Evolutionary conservation across 2,888 invertebrate species (phyloP).

Genomic region (Cephonodes hylas): DNA sequence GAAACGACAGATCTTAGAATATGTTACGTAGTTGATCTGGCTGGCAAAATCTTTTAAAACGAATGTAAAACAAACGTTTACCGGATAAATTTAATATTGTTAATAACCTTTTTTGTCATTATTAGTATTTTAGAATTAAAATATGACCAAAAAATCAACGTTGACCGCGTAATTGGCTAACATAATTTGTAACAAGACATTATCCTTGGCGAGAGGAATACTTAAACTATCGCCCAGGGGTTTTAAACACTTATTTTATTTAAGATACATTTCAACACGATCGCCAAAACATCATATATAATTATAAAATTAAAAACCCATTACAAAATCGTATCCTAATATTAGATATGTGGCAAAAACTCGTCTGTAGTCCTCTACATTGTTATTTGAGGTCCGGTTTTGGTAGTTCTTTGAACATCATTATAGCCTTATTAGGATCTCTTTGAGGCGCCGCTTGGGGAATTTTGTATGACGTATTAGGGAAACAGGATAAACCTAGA

Average conservation of each 20-base stretch:
- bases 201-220: background rate
- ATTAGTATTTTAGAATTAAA: no score
- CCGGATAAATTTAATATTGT: no score
- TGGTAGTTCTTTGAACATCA: background rate
- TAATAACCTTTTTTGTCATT: no score
- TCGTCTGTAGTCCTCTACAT: background rate
- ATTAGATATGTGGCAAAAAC: background rate
- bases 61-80: no score
- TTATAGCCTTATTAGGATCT: background rate
- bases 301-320: slow-evolving; percentile 1
- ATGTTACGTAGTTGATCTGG: no score
- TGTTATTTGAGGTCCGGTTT: background rate
- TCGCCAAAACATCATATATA: background rate
- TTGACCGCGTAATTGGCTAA: no score
- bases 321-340: background rate
- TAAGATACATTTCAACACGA: background rate
- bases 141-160: no score
- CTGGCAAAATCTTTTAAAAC: no score
- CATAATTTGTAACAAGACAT: background rate
- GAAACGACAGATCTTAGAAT: no score
- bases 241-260: background rate
- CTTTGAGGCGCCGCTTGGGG: background rate
- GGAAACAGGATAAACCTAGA: background rate
- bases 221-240: background rate
- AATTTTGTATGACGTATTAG: background rate